Percentiles rank a stretch among this genome's conserved stretches.
These are phyloP conservation scores for Cenopis cana DNA, from an alignment of 2,888 invertebrate genomes.

Conservation along the genomic window DNA sequence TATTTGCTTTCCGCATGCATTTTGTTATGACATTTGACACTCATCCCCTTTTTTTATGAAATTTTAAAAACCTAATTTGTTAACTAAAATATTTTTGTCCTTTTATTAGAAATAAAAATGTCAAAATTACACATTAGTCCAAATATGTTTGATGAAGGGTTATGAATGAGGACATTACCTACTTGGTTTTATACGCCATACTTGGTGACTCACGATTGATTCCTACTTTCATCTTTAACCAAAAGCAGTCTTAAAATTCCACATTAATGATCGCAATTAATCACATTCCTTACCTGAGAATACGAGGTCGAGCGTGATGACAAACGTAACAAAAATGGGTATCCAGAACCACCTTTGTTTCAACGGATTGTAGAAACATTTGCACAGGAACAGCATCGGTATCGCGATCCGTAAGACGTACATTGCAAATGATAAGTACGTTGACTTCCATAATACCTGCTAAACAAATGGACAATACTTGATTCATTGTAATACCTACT, in stretches of 20 bases:
- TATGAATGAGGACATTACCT: not conserved
- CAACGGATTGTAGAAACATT: conserved; percentile 69
- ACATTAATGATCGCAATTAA: conserved; percentile 17
- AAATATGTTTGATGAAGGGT: too few species aligned
- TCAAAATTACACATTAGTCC: too few species aligned
- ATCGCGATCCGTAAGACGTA: conserved; percentile 71
- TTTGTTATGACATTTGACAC: not conserved
- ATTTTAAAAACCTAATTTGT: too few species aligned
- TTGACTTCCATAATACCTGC: conserved; percentile 73
- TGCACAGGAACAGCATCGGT: conserved; percentile 69
- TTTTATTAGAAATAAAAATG: too few species aligned
- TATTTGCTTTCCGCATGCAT: conserved; percentile 2
- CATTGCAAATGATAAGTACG: conserved; percentile 73
- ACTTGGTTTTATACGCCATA: not conserved
- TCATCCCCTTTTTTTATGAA: not conserved
- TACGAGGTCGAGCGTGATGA: conserved; percentile 81
- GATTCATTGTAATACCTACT: not conserved
- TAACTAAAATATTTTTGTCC: too few species aligned
- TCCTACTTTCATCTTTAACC: conserved; percentile 11
- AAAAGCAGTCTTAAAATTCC: conserved; percentile 5
- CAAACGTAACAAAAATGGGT: conserved; percentile 71
- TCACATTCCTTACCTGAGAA: conserved; percentile 73
- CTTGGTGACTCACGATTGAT: conserved; percentile 1
- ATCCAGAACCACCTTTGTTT: conserved; percentile 74
- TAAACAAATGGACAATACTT: conserved; percentile 53